phyloP scores from a whole-genome alignment of 2,888 invertebrate species.

The Tenthredo amoena region DNA sequence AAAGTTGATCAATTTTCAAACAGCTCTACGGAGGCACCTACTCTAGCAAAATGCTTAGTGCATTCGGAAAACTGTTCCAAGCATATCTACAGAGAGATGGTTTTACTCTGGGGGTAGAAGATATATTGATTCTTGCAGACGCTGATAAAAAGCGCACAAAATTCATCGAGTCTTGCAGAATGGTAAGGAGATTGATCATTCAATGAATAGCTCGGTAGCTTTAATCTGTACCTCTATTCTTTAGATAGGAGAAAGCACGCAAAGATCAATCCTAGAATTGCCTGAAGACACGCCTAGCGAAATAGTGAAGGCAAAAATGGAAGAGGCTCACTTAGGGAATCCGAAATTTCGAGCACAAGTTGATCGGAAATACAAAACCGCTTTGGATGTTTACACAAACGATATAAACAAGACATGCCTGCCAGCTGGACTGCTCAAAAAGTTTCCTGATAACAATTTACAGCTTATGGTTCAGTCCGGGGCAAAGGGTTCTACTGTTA shows the following conservation, averaged over 20 bases:
- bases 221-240: slow-evolving; percentile 33
- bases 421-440: slow-evolving; percentile 89
- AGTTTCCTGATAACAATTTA: slow-evolving; percentile 97
- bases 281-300: slow-evolving; percentile 81
- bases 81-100: slow-evolving; percentile 93
- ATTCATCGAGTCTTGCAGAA: slow-evolving; percentile 84
- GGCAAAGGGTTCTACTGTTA: slow-evolving; percentile 99
- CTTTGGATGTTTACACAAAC: slow-evolving; percentile 92
- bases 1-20: background rate
- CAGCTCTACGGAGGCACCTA: slow-evolving; percentile 93
- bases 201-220: background rate
- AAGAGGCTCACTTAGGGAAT: slow-evolving; percentile 85
- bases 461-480: slow-evolving; percentile 99
- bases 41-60: slow-evolving; percentile 90
- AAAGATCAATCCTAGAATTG: slow-evolving; percentile 86
- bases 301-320: slow-evolving; percentile 84
- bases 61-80: slow-evolving; percentile 96
- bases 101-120: slow-evolving; percentile 96
- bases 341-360: slow-evolving; percentile 89
- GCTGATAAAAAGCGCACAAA: slow-evolving; percentile 87
- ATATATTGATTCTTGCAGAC: slow-evolving; percentile 89
- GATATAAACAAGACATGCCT: slow-evolving; percentile 93
- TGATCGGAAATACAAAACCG: slow-evolving; percentile 90
- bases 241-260: slow-evolving; percentile 82
- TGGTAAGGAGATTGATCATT: slow-evolving; percentile 61